Percentiles rank a stretch among this genome's conserved stretches.
phyloP scores from a whole-genome alignment of 53 echinoderm and acorn worm species.

The Echinarachnius parma region DNA sequence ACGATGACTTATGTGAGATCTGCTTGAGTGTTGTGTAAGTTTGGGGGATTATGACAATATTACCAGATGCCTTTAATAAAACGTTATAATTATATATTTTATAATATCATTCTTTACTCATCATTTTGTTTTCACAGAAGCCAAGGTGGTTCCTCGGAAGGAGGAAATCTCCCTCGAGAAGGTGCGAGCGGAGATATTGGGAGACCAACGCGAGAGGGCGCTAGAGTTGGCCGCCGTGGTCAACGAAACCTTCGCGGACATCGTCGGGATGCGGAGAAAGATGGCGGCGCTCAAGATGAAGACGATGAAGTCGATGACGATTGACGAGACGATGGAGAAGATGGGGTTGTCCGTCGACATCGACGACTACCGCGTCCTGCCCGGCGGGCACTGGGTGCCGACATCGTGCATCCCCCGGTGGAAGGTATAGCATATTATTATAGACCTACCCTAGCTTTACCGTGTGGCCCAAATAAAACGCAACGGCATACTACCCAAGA shows the following conservation, averaged over 20 bases:
- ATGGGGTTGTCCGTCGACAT: constrained; percentile 24
- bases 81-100: no score
- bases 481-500: no score
- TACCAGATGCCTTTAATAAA: no score
- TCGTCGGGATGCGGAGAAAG: neutral
- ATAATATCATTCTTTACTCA: no score
- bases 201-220: neutral
- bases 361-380: constrained; percentile 51
- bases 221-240: neutral
- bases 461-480: no score
- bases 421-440: no score
- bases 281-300: neutral
- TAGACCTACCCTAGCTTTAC: no score
- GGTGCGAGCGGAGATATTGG: constrained; percentile 13
- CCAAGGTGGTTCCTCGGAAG: neutral
- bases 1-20: no score
- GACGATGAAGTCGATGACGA: neutral
- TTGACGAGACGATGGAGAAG: constrained; percentile 33
- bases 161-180: neutral
- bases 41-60: no score
- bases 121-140: neutral
- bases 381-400: constrained; percentile 66
- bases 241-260: neutral
- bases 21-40: no score
- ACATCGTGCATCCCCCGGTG: constrained; percentile 44